phyloP scores from a whole-genome alignment of 2,113 vertebrate genomes.

The Heterochromis multidens region DNA sequence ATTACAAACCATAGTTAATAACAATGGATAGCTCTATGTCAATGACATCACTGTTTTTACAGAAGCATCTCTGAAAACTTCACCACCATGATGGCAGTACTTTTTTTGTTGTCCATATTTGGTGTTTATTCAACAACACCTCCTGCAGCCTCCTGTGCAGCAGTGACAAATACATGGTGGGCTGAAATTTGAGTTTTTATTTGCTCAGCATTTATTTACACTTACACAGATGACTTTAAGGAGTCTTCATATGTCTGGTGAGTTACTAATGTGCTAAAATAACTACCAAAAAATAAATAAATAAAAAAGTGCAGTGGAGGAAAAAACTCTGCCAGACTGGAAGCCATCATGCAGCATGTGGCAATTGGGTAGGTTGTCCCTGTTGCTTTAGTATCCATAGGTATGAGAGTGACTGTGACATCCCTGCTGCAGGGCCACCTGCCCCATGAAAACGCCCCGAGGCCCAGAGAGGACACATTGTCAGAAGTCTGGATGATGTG shows the following conservation, averaged over 20 bases:
- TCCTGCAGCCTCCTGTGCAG: background rate
- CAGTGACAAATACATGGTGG: background rate
- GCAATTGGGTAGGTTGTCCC: background rate
- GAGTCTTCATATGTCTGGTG: background rate
- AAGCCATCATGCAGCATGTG: background rate
- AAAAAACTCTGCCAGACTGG: background rate
- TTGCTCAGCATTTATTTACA: background rate
- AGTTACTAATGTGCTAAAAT: background rate
- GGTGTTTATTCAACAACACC: background rate
- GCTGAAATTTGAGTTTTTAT: background rate
- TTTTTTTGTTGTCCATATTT: background rate
- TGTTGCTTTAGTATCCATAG: background rate
- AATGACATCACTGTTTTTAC: background rate
- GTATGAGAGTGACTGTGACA: background rate
- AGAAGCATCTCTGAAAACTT: background rate
- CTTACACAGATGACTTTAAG: background rate
- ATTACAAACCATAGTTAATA: background rate
- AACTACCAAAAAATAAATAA: too few species aligned
- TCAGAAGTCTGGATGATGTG: background rate
- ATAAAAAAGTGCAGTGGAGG: background rate
- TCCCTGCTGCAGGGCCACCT: conserved; percentile 9
- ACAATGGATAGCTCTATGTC: background rate
- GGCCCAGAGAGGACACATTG: background rate
- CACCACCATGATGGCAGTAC: fast-evolving
- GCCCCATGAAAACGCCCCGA: background rate